A percentile compares a stretch with the other conserved stretches of the same genome.
Evolutionary conservation across 2,797 vertebrate genomes (phyloP).

Genomic region (Corythornis leucogaster): DNA sequence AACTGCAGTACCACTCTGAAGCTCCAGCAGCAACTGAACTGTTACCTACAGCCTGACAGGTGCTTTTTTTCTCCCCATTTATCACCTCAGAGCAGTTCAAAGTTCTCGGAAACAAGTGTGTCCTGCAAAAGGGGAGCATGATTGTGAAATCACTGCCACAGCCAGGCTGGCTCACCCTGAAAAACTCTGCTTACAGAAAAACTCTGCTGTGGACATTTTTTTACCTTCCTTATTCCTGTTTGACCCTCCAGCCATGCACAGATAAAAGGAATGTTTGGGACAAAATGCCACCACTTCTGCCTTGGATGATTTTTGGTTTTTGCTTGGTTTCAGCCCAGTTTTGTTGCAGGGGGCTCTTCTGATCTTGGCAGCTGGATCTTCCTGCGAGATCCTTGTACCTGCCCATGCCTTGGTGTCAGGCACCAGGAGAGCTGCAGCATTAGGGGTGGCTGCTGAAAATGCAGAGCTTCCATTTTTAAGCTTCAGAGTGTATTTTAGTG

Average conservation of each 20-base stretch:
- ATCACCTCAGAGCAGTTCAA: background rate
- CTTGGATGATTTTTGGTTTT: background rate
- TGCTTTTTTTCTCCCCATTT: background rate
- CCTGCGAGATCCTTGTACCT: background rate
- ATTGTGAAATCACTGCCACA: background rate
- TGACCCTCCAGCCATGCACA: background rate
- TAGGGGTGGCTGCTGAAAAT: background rate
- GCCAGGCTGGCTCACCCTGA: background rate
- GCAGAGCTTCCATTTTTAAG: background rate
- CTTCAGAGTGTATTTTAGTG: background rate
- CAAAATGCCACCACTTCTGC: background rate
- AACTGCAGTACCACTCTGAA: background rate
- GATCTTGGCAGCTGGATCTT: background rate
- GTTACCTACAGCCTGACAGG: background rate
- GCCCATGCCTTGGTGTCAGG: background rate
- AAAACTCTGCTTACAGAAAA: background rate
- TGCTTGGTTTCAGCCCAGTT: background rate
- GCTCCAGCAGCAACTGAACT: background rate
- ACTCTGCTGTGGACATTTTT: background rate
- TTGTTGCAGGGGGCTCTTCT: background rate
- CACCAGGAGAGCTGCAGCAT: background rate
- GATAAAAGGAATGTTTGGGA: background rate
- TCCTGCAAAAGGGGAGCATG: rapidly evolving
- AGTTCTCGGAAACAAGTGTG: background rate
- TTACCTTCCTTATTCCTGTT: slow-evolving; percentile 14